Evolutionary conservation across 1,140 invertebrate species (phyloP), one percentile per base, ranked within the genome.

Genomic region (Diabrotica undecimpunctata): DNA sequence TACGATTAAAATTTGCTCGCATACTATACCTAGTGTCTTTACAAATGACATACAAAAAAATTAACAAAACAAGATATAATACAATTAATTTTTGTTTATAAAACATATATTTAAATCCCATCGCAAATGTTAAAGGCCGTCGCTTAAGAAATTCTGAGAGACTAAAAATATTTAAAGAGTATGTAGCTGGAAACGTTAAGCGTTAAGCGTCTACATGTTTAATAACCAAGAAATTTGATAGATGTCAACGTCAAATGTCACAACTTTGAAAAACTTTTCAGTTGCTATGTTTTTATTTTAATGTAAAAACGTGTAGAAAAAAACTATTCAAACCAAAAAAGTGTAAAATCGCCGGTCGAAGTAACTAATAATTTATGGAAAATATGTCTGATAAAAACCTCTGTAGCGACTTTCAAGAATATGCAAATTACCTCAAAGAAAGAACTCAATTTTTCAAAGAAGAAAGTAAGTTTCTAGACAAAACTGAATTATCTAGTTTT

Each of bases 391-490:
- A n/a, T 46, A 46, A 46, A 46, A 46, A 46, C 41, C 2, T 46
- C 8, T 46, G 8, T 10, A n/a, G 8, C 8, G 41, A 46, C 8
- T n/a, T 46, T 46, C 52, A 62, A 62, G 51, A 54, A 54, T 62
- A 13, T 46, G 13, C 61, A 41, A 13, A n/a, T 54, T 62, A 37
- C 10, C 37, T 67, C 7, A 67, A 69, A 62, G 57, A 68, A 65
- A 58, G 67, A 61, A 56, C 56, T 9, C 55, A 68, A 53, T 68
- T 68, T 46, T 68, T 70, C 55, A 70, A 51, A 55, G 66, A 72
- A 66, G 64, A 72, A 66, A 68, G 70, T 72, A 72, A 61, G 62
- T 56, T n/a, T 53, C 10, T 38, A 12, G n/a, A 46, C 41, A n/a
- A 36, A 54, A 11, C 10, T 10, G 5, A 62, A 8, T n/a, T 55